phyloP scores from a whole-genome alignment of 2,888 invertebrate genomes.

The Dryococelus australis region DNA sequence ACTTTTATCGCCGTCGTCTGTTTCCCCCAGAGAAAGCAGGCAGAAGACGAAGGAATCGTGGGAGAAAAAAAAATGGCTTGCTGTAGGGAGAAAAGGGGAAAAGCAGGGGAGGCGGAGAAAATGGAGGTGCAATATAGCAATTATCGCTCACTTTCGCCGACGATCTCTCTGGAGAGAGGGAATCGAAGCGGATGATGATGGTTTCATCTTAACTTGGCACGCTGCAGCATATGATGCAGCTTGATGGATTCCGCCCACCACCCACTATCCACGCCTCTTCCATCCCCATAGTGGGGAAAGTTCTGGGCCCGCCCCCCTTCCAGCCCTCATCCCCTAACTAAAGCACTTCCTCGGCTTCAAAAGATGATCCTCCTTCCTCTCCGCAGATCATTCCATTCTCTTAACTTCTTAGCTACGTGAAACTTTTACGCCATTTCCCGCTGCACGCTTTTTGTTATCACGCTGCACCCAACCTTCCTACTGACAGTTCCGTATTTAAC shows the following conservation, averaged over 20 bases:
- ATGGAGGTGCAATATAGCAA: slow-evolving; percentile 33
- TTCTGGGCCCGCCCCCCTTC: not conserved
- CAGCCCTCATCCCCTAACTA: slow-evolving; percentile 32
- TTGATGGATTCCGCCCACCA: slow-evolving; percentile 33
- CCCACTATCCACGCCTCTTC: not conserved
- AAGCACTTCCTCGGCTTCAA: not conserved
- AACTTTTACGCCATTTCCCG: not conserved
- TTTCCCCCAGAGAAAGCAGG: not conserved
- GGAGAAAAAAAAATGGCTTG: not conserved
- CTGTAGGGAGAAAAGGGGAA: not conserved
- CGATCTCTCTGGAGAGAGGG: slow-evolving; percentile 33
- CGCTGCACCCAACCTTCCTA: not conserved
- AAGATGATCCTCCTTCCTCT: not conserved
- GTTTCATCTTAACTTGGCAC: slow-evolving; percentile 37
- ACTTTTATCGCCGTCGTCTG: slow-evolving; percentile 4
- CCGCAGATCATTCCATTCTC: slow-evolving; percentile 29
- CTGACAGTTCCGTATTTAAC: slow-evolving; percentile 8
- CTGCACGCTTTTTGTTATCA: not conserved
- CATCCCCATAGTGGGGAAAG: not conserved
- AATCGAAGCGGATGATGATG: slow-evolving; percentile 21
- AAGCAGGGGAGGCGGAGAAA: not conserved
- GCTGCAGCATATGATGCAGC: slow-evolving; percentile 29
- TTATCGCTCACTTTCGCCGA: slow-evolving; percentile 40
- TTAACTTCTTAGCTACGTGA: slow-evolving; percentile 13
- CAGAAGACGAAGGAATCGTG: not conserved